These are phyloP conservation scores for Polypterus bichir DNA, from an alignment of 2,113 vertebrate species.

Conservation along the genomic window DNA sequence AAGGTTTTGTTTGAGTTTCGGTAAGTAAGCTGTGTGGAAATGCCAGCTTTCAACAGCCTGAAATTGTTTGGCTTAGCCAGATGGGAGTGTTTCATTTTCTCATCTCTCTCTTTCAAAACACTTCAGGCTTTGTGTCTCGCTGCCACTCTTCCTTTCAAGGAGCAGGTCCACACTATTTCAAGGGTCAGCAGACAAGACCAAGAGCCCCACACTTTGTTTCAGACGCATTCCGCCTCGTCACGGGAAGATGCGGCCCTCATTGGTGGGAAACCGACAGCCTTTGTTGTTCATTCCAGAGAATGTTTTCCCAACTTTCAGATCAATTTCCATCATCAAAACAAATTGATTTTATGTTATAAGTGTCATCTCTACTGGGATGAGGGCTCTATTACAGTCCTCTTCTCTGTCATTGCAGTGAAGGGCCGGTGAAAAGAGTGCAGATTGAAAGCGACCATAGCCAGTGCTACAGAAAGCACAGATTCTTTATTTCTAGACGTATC, in stretches of 20 bases:
- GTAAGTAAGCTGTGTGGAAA: too few species aligned
- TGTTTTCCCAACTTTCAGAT: conserved; percentile 13
- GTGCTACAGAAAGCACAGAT: too few species aligned
- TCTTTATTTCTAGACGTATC: too few species aligned
- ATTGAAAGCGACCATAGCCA: too few species aligned
- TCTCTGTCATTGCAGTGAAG: background rate
- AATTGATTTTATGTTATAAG: conserved; percentile 17
- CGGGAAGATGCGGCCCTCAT: background rate
- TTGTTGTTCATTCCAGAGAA: conserved; percentile 6
- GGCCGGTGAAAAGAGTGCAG: too few species aligned
- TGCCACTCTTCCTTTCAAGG: background rate
- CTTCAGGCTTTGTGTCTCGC: background rate
- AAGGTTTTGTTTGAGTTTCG: too few species aligned
- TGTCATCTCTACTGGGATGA: conserved; percentile 13
- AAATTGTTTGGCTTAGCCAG: too few species aligned
- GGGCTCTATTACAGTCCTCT: conserved; percentile 8
- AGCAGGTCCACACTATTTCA: background rate
- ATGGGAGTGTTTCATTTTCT: too few species aligned
- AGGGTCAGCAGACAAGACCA: background rate
- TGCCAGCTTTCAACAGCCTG: too few species aligned
- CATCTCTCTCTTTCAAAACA: too few species aligned
- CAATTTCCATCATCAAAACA: conserved; percentile 15
- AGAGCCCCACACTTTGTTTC: background rate
- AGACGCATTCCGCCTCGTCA: background rate
- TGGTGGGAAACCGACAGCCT: conserved; percentile 9